Percentiles rank a stretch among this genome's conserved stretches.
These are phyloP conservation scores for Chlorospingus flavigularis DNA, from an alignment of 2,797 vertebrate genomes.

Conservation along the genomic window DNA sequence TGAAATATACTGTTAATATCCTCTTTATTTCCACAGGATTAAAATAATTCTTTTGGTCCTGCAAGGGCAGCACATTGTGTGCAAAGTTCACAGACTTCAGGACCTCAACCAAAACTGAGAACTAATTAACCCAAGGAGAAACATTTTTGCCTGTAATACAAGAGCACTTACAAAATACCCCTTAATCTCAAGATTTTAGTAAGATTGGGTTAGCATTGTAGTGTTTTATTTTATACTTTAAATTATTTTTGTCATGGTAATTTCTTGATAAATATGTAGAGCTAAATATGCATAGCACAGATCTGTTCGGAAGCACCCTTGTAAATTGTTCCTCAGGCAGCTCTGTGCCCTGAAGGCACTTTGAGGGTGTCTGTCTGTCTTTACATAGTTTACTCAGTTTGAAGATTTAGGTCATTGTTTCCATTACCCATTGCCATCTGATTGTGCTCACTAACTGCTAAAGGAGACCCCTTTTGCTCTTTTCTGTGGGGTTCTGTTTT, in stretches of 20 bases:
- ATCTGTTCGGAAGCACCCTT: not conserved
- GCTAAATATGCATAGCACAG: not conserved
- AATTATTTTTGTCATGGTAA: not conserved
- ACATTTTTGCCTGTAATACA: not conserved
- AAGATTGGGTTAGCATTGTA: not conserved
- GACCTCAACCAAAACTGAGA: not conserved
- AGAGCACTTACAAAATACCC: not conserved
- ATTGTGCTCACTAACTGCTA: not conserved
- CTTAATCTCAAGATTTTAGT: not conserved
- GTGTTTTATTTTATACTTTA: not conserved
- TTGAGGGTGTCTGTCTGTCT: not conserved
- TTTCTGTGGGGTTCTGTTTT: not conserved
- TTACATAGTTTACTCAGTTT: not conserved
- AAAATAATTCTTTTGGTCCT: not conserved
- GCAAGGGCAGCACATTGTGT: not conserved
- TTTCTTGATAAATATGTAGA: not conserved
- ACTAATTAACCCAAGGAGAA: not conserved
- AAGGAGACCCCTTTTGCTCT: not conserved
- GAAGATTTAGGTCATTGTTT: not conserved
- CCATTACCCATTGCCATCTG: not conserved
- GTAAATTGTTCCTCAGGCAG: not conserved
- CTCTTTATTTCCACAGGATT: not conserved
- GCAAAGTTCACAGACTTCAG: not conserved
- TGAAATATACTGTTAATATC: not conserved
- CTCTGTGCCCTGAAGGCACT: not conserved